These are phyloP conservation scores for Hypomecis punctinalis DNA, from an alignment of 2,888 invertebrate genomes.

Conservation along the genomic window DNA sequence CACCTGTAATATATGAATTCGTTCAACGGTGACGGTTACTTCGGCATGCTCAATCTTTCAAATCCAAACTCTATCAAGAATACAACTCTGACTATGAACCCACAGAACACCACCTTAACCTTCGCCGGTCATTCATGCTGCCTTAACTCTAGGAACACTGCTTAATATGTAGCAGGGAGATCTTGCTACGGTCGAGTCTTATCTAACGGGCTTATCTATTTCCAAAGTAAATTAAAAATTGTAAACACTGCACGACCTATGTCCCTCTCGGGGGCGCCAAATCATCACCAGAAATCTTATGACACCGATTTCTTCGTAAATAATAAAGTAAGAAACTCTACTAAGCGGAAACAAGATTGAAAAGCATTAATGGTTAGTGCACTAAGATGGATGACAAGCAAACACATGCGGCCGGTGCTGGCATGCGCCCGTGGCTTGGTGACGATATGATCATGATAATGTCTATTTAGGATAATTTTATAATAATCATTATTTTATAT, in stretches of 20 bases:
- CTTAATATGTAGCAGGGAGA: conserved; percentile 27
- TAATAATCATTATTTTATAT: background rate
- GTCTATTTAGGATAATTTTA: conserved; percentile 40
- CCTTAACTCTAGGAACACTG: conserved; percentile 43
- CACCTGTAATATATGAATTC: conserved; percentile 78
- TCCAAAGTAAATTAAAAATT: conserved; percentile 37
- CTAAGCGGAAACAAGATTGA: conserved; percentile 64
- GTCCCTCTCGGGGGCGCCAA: conserved; percentile 81
- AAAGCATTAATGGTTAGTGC: conserved; percentile 70
- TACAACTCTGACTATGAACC: conserved; percentile 29
- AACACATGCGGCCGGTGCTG: conserved; percentile 62
- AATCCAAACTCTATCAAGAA: conserved; percentile 47
- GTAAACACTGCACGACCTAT: conserved; percentile 65
- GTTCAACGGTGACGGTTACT: conserved; percentile 57
- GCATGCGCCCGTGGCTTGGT: conserved; percentile 50
- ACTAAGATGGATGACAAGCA: conserved; percentile 67
- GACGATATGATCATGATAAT: conserved; percentile 44
- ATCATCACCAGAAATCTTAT: conserved; percentile 69
- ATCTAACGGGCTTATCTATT: conserved; percentile 33
- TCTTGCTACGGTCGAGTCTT: conserved; percentile 33
- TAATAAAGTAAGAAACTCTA: conserved; percentile 52
- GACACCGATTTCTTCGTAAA: conserved; percentile 81
- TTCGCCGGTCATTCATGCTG: conserved; percentile 59
- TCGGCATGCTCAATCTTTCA: conserved; percentile 54
- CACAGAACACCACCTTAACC: conserved; percentile 45